Evolutionary conservation across 2,797 vertebrate genomes (phyloP).

Genomic region (Silurus lanzhouensis): DNA sequence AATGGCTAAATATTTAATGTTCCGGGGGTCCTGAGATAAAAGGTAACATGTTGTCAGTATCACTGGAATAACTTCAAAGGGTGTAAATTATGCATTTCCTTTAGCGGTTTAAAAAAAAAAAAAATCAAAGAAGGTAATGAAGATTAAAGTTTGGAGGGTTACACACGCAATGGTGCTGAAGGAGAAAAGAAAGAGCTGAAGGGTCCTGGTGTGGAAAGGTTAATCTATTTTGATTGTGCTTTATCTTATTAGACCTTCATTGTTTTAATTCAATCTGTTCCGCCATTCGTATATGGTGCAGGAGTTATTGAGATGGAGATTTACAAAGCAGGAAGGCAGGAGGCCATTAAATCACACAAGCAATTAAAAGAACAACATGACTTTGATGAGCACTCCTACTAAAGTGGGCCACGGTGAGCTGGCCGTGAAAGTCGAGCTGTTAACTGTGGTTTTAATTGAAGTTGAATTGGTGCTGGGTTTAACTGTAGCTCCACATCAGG

Average conservation of each 20-base stretch:
- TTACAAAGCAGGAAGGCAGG: conserved; percentile 59
- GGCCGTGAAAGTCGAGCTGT: conserved; percentile 58
- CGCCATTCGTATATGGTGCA: conserved; percentile 69
- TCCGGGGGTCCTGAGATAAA: conserved; percentile 81
- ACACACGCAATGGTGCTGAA: conserved; percentile 30
- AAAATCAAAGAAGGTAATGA: conserved; percentile 84
- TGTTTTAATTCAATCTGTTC: conserved; percentile 81
- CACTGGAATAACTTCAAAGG: conserved; percentile 81
- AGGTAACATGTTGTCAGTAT: conserved; percentile 85
- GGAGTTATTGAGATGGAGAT: conserved; percentile 59
- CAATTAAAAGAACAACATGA: conserved; percentile 64
- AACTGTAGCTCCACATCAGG: conserved; percentile 54
- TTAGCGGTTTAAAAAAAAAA: conserved; percentile 70
- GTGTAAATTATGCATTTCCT: conserved; percentile 84
- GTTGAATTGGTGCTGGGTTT: conserved; percentile 56
- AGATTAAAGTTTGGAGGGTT: conserved; percentile 77
- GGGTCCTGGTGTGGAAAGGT: conserved; percentile 73
- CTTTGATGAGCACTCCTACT: conserved; percentile 54
- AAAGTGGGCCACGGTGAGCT: conserved; percentile 41
- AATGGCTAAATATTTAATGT: conserved; percentile 86
- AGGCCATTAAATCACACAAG: conserved; percentile 57
- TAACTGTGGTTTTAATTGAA: conserved; percentile 62
- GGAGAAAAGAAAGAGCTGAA: conserved; percentile 58
- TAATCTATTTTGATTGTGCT: conserved; percentile 78
- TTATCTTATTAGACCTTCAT: conserved; percentile 81